Percentiles rank a stretch among this genome's conserved stretches.
These are phyloP conservation scores for Pycnonotus jocosus DNA, from an alignment of 2,113 vertebrate genomes.

Conservation along the genomic window DNA sequence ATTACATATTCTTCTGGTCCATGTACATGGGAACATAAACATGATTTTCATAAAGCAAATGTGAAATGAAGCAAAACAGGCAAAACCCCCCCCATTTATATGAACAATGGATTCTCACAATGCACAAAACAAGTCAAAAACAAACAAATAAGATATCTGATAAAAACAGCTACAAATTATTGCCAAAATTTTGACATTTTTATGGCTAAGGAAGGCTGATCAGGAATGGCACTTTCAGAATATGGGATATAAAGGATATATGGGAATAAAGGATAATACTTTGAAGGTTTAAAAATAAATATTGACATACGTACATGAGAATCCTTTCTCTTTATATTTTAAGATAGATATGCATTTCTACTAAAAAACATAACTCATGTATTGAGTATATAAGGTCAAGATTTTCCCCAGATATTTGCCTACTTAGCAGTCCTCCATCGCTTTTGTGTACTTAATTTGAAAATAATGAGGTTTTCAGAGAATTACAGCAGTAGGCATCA, in stretches of 20 bases:
- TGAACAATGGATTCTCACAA: neutral
- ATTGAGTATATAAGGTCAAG: neutral
- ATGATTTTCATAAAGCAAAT: neutral
- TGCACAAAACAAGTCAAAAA: neutral
- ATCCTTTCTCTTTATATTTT: neutral
- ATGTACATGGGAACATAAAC: neutral
- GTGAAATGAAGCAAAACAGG: neutral
- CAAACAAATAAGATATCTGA: neutral
- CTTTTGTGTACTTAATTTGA: neutral
- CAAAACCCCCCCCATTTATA: neutral
- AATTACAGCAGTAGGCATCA: neutral
- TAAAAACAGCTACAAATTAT: neutral
- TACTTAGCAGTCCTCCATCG: neutral
- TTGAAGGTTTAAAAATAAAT: neutral
- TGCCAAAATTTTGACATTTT: neutral
- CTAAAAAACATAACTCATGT: neutral
- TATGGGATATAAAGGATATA: too few relatives aligned
- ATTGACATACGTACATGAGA: rapidly evolving
- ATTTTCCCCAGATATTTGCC: neutral
- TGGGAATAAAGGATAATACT: neutral
- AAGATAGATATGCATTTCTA: neutral
- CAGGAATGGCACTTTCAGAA: neutral
- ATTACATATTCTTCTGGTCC: neutral
- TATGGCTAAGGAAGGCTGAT: neutral
- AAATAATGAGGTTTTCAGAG: neutral